Base-by-base conservation (phyloP, 2,888 invertebrate species). In the Drosophila putrida region DNA sequence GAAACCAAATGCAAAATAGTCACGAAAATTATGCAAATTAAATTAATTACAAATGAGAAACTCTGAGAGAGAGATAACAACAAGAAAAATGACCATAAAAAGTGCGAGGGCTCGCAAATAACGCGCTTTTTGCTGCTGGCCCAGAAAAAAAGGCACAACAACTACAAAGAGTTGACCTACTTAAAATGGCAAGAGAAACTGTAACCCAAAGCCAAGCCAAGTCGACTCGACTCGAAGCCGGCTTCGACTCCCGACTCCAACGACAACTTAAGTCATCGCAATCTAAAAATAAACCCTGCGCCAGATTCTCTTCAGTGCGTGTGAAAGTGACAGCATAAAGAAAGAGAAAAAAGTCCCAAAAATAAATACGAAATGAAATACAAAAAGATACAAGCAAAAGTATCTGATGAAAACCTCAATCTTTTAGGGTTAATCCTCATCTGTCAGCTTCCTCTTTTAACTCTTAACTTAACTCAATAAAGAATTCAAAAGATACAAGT, bases 21-120 rank as follows among this genome's bases (percentile, higher is more conserved):
- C 76, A 75, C 88, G 70, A 82, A 89, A 89, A 87, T 88, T 88
- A 89, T 89, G 89, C 90, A 88, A 86, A 90, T 89, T 87, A 89
- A 80, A 87, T 88, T 89, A 82, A 88, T 82, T 78, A 73, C 78
- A 80, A 79, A 84, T 71, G 78, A 75, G 81, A 85, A 89, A 87
- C 72, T 82, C 63, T 15, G 15, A 57, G 63, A 47, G 50, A 13
- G 13, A 57, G 66, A 47, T 50, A 13, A 43, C 15, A 60, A 54
- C 51, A 44, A 43, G 43, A 63, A 50, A 61, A 63, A 70, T 58
- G 67, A 28, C 61, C 84, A 65, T 83, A 75, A 67, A 83, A 86
- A 80, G 82, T 86, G 83, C 78, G 83, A 82, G 78, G 63, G 77
- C 65, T 68, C 43, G 9, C 39, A 54, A 53, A 58, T 49, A 49